Conservation (phyloP, 2,797 vertebrate species). For the Danio kyathit region DNA sequence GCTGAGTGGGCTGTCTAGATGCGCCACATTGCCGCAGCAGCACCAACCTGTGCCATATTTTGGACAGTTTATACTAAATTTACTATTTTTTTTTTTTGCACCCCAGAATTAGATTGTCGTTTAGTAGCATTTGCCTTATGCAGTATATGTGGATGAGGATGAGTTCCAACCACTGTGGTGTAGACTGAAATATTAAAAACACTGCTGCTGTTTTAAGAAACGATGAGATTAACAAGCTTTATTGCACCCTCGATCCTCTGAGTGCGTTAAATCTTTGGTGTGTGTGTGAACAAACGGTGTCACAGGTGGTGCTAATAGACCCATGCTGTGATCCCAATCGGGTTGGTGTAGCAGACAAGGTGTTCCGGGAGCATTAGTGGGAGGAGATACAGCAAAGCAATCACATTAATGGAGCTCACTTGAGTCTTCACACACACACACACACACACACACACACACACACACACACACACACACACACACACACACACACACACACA, state of each 20-base stretch:
- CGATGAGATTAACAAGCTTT: background rate
- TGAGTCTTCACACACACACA: background rate
- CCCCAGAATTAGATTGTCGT: background rate
- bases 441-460: slow-evolving; percentile 16
- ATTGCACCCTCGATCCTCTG: background rate
- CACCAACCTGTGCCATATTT: background rate
- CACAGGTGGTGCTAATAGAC: slow-evolving; percentile 15
- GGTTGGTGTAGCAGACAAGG: slow-evolving; percentile 18
- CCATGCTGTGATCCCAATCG: slow-evolving; percentile 27
- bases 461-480: slow-evolving; percentile 13
- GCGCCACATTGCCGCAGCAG: slow-evolving; percentile 49
- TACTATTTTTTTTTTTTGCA: slow-evolving; percentile 12
- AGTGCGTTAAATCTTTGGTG: background rate
- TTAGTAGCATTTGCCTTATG: background rate
- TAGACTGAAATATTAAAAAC: slow-evolving; percentile 1
- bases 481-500: slow-evolving; percentile 17
- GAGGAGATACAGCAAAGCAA: slow-evolving; percentile 17
- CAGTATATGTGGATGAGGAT: background rate
- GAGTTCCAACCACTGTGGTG: background rate
- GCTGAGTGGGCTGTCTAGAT: slow-evolving; percentile 18
- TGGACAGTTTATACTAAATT: background rate
- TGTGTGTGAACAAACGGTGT: slow-evolving; percentile 21
- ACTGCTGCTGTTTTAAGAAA: slow-evolving; percentile 17
- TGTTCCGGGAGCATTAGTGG: slow-evolving; percentile 27
- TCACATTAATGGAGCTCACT: slow-evolving; percentile 50